Evolutionary conservation across 1,140 invertebrate species (phyloP).

Genomic region (Drosophila gunungcola): DNA sequence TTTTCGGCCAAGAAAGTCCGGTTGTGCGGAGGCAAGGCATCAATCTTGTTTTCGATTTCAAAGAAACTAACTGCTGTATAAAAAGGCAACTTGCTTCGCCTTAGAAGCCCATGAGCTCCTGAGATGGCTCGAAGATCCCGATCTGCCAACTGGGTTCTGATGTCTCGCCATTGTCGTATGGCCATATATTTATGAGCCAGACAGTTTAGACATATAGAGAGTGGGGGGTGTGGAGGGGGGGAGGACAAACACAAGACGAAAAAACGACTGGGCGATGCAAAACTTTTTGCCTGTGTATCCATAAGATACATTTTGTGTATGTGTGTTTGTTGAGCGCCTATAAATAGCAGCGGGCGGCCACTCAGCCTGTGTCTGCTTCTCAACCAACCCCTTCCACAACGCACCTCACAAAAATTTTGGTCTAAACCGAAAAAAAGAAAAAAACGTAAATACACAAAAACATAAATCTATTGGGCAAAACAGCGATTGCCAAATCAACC

Average conservation of each 20-base stretch:
- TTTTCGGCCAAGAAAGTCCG: slow-evolving; percentile 34
- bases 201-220: slow-evolving; percentile 34
- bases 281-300: slow-evolving; percentile 68
- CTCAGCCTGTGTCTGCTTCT: slow-evolving; percentile 39
- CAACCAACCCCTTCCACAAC: slow-evolving; percentile 13
- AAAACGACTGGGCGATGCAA: slow-evolving; percentile 33
- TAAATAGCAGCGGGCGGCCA: slow-evolving; percentile 73
- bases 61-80: slow-evolving; percentile 55
- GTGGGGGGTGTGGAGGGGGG: no score
- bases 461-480: slow-evolving; percentile 63
- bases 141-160: slow-evolving; percentile 50
- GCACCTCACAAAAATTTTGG: slow-evolving; percentile 43
- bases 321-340: slow-evolving; percentile 61
- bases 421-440: slow-evolving; percentile 37
- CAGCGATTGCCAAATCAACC: slow-evolving; percentile 64
- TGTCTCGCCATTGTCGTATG: slow-evolving; percentile 69
- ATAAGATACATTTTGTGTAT: slow-evolving; percentile 74
- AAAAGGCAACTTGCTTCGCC: slow-evolving; percentile 67
- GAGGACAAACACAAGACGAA: background rate
- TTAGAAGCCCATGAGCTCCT: slow-evolving; percentile 10
- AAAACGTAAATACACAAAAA: slow-evolving; percentile 39
- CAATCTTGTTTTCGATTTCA: slow-evolving; percentile 82
- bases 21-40: slow-evolving; percentile 38
- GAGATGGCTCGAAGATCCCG: slow-evolving; percentile 8
- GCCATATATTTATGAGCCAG: slow-evolving; percentile 68